Evolutionary conservation across 2,797 vertebrate genomes (phyloP).

Genomic region (Acanthurus tractus): DNA sequence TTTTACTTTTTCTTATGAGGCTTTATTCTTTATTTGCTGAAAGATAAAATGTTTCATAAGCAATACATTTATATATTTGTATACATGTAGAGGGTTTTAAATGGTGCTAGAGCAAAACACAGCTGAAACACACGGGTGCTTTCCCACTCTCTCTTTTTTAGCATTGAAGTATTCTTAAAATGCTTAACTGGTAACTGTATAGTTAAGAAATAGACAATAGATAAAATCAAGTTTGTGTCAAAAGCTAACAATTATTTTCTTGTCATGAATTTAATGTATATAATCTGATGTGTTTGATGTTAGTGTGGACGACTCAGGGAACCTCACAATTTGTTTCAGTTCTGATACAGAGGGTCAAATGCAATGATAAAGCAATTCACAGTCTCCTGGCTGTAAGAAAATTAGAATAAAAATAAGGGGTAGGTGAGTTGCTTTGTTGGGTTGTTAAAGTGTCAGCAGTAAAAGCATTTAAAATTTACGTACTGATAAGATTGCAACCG

Average conservation of each 20-base stretch:
- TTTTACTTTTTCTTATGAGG: background rate
- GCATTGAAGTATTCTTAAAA: background rate
- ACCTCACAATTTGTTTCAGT: no score
- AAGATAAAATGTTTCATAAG: background rate
- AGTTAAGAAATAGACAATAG: background rate
- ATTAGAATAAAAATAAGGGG: no score
- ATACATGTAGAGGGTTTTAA: background rate
- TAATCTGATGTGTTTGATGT: background rate
- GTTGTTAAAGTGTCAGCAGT: no score
- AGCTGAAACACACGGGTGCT: background rate
- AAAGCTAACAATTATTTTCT: background rate
- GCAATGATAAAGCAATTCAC: no score
- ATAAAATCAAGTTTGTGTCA: background rate
- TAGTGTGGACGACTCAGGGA: no score
- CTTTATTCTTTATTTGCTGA: background rate
- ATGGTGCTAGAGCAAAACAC: background rate
- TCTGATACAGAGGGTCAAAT: no score
- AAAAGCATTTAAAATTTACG: no score
- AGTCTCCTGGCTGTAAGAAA: no score
- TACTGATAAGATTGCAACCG: no score
- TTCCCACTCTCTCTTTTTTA: background rate
- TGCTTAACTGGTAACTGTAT: background rate
- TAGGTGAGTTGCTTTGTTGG: no score
- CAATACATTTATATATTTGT: background rate
- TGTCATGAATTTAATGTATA: background rate